Evolutionary conservation across 37 sponge, comb jelly and placozoan genomes (phyloP), one percentile per base, ranked within the genome.

Genomic region (Amphimedon queenslandica): DNA sequence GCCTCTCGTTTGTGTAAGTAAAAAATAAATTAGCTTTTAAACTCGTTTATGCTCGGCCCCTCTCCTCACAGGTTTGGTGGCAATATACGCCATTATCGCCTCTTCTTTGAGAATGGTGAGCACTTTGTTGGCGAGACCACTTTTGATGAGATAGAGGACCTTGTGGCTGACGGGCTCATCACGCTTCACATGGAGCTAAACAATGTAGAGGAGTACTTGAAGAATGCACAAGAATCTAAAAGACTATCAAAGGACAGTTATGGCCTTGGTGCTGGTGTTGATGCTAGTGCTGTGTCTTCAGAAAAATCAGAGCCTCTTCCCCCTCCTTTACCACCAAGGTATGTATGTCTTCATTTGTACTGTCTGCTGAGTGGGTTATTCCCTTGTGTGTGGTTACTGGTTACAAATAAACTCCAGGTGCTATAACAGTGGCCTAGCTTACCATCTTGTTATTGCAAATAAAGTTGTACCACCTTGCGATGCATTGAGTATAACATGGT

Each of bases 131-230:
- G 91, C 84, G 94, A 93, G 72, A 93, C 88, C 55, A 70, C 72
- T 23, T 93, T 89, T 78, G 94, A 93, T 16, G 75, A 87, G 11
- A 82, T 93, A 1, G 84, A 93, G 41, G 94, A 93, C 57, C 73
- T 93, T 58, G 94, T 93, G 11, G 80, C 82, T 3, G 94, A 93
- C 70, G 94, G 94, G 1, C 80, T 93, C 33, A 93, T 93, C 63
- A 82, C 87, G 0, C 79, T 88, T 1, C 67, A 89, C 74, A 89
- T 93, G 86, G 90, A 88, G 55, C 75, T 67, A 42, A 77, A 92
- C 56, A 79, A 91, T 72, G 92, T 79, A 4, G 86, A 82, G 40
- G 75, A 72, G 6, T 91, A 87, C 43, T 38, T 87, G 0, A 47
- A 71, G 67, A 67, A 72, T n/a, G 81, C 85, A 8, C 39, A 73